Conservation (phyloP, 1,140 invertebrate genomes). For the Apis dorsata region DNA sequence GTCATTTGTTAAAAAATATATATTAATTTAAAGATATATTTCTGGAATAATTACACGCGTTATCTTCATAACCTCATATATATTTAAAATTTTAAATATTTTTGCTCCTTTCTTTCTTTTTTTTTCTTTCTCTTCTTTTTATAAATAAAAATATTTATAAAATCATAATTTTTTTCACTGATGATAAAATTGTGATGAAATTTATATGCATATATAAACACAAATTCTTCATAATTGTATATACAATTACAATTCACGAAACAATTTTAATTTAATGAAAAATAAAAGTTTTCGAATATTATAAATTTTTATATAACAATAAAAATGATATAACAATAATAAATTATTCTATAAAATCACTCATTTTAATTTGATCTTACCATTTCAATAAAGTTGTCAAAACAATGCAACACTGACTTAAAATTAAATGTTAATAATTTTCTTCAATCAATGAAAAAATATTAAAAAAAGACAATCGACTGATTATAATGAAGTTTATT, state of each 20-base stretch:
- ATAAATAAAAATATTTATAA: not conserved
- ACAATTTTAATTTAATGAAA: not conserved
- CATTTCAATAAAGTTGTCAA: conserved; percentile 31
- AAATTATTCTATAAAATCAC: not conserved
- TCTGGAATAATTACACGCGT: not conserved
- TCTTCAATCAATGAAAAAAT: not conserved
- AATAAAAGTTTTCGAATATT: not conserved
- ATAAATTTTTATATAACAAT: not conserved
- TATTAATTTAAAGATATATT: not conserved
- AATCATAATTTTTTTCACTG: not conserved
- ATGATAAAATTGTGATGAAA: conserved; percentile 19
- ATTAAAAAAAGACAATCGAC: not conserved
- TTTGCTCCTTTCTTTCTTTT: not conserved
- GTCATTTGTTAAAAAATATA: not conserved
- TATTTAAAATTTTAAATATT: not conserved
- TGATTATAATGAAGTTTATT: not conserved
- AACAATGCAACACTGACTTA: not conserved
- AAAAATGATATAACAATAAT: not conserved
- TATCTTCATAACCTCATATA: not conserved
- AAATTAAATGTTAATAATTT: not conserved
- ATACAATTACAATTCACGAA: not conserved
- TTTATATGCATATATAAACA: not conserved
- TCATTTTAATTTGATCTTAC: conserved; percentile 30
- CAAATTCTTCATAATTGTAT: not conserved
- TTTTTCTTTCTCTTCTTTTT: not conserved